A percentile compares a stretch with the other conserved stretches of the same genome.
These are phyloP conservation scores for Solenopsis fugax DNA, from an alignment of 1,140 invertebrate genomes.

Conservation along the genomic window DNA sequence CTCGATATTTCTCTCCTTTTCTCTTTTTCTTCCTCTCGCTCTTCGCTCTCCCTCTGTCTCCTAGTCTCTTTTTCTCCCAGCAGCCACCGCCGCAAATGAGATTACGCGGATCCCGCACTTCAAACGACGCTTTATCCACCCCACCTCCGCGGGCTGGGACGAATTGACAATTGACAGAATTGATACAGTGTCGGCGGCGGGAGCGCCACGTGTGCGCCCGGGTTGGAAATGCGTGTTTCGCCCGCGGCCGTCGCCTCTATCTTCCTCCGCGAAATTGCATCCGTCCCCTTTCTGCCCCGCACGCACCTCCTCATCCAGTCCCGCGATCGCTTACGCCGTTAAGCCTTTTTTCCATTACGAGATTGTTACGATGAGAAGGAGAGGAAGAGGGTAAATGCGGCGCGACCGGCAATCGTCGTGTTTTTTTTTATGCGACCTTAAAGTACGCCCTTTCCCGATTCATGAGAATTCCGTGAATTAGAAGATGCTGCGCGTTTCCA, in stretches of 20 bases:
- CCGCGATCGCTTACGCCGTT: constrained; percentile 54
- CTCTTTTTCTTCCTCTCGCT: neutral
- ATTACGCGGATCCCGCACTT: constrained; percentile 81
- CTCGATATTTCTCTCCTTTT: neutral
- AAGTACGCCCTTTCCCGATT: constrained; percentile 36
- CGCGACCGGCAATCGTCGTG: constrained; percentile 55
- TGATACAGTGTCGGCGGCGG: constrained; percentile 78
- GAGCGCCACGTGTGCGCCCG: constrained; percentile 76
- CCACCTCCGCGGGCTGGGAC: constrained; percentile 55
- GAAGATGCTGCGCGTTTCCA: constrained; percentile 18
- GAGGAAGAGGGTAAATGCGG: constrained; percentile 1
- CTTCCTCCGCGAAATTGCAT: constrained; percentile 64
- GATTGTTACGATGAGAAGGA: constrained; percentile 44
- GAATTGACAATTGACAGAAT: constrained; percentile 86
- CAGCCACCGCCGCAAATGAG: constrained; percentile 75
- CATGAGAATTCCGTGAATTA: constrained; percentile 31
- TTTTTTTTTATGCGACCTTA: constrained; percentile 49
- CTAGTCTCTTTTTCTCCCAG: constrained; percentile 21
- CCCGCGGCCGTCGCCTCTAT: constrained; percentile 49
- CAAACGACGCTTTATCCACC: constrained; percentile 81
- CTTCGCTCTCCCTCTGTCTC: neutral
- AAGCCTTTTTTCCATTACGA: constrained; percentile 66
- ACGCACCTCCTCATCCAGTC: neutral
- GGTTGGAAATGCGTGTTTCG: constrained; percentile 61
- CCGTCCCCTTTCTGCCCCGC: constrained; percentile 39